Percentiles rank a stretch among this genome's conserved stretches.
Conservation (phyloP, 1,140 invertebrate species). For the Diabrotica undecimpunctata region DNA sequence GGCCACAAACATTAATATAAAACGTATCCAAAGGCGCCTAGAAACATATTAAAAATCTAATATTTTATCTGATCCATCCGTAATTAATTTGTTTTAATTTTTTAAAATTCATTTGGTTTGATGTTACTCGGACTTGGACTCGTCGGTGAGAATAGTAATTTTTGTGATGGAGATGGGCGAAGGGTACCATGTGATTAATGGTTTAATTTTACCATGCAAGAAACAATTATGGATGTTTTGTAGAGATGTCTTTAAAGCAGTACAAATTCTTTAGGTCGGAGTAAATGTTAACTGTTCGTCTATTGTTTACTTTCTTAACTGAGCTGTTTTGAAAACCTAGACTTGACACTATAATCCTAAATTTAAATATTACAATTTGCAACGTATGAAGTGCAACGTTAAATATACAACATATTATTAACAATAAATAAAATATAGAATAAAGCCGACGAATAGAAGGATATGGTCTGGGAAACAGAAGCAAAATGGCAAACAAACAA, state of each 20-base stretch:
- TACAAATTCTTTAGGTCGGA: too few species aligned
- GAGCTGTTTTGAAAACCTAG: too few species aligned
- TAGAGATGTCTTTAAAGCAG: slow-evolving; percentile 10
- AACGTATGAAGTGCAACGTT: too few species aligned
- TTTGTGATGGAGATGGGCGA: slow-evolving; percentile 11
- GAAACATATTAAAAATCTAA: slow-evolving; percentile 12
- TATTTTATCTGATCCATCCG: slow-evolving; percentile 5
- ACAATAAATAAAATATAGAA: too few species aligned
- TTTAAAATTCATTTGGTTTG: slow-evolving; percentile 14
- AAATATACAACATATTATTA: too few species aligned
- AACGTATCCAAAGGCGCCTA: slow-evolving; percentile 4
- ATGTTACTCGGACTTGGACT: slow-evolving; percentile 8
- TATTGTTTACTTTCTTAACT: too few species aligned
- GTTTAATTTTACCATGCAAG: slow-evolving; percentile 33
- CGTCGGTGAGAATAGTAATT: slow-evolving; percentile 13
- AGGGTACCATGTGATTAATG: slow-evolving; percentile 11
- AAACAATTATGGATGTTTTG: slow-evolving; percentile 38
- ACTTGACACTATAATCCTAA: too few species aligned
- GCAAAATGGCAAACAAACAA: too few species aligned
- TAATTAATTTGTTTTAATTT: slow-evolving; percentile 22
- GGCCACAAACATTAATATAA: slow-evolving; percentile 9
- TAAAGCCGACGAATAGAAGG: too few species aligned
- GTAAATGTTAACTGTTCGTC: too few species aligned
- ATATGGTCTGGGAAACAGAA: too few species aligned
- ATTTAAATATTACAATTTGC: too few species aligned